Conservation (phyloP, 2,113 vertebrate genomes). For the Bufo gargarizans region DNA sequence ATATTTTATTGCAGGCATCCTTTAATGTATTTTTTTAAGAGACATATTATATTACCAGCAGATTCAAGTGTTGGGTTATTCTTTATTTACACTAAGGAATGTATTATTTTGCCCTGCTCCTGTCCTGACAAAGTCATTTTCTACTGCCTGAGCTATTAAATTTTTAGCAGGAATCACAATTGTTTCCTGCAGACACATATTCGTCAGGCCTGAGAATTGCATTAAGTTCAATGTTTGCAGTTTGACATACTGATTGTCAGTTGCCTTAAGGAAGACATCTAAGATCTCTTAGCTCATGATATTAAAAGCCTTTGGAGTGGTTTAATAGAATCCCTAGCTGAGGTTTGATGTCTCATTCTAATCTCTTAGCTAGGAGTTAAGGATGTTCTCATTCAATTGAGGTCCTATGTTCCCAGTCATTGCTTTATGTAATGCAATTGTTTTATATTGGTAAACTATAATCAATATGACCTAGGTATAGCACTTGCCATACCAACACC, state of each 20-base stretch:
- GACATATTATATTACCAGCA: too few relatives aligned
- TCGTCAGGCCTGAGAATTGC: slow-evolving; percentile 27
- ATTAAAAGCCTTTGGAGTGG: slow-evolving; percentile 55
- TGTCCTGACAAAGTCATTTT: slow-evolving; percentile 12
- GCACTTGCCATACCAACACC: neutral
- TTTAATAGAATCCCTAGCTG: slow-evolving; percentile 58
- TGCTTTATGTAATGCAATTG: neutral
- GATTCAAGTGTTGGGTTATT: neutral
- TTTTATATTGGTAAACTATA: slow-evolving; percentile 19
- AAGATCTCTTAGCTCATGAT: slow-evolving; percentile 37
- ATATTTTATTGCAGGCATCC: neutral
- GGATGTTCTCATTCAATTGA: slow-evolving; percentile 53
- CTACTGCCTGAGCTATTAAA: neutral
- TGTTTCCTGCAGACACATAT: slow-evolving; percentile 31
- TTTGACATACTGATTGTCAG: slow-evolving; percentile 56
- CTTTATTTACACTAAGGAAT: neutral
- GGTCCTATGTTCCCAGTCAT: neutral
- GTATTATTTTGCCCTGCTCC: neutral
- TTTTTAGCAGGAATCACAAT: slow-evolving; percentile 20
- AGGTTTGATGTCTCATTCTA: slow-evolving; percentile 57
- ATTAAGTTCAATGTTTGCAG: slow-evolving; percentile 43
- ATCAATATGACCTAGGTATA: slow-evolving; percentile 15
- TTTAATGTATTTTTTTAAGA: neutral
- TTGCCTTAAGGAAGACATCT: slow-evolving; percentile 38
- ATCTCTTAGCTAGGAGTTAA: slow-evolving; percentile 37